Evolutionary conservation across 92 coral and sea anemone genomes (phyloP).

Genomic region (Siderastrea siderea): DNA sequence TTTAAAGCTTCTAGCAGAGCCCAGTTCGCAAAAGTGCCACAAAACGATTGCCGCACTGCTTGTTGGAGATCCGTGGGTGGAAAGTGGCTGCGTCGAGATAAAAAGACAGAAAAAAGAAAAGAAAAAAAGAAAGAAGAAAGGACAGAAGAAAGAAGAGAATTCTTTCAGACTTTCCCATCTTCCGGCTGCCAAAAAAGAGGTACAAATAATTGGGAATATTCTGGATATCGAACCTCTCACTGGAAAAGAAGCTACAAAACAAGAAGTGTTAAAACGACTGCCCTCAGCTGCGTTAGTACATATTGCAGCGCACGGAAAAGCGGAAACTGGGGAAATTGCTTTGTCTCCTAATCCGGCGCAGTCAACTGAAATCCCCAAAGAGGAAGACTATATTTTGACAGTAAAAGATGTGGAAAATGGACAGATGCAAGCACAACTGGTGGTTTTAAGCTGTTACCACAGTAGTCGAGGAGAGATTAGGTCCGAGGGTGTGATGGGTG

Average conservation of each 20-base stretch:
- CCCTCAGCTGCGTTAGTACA: neutral
- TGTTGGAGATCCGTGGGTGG: conserved; percentile 45
- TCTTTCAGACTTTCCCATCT: neutral
- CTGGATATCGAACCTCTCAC: conserved; percentile 7
- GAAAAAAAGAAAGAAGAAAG: neutral
- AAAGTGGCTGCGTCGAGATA: neutral
- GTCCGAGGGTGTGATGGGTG: conserved; percentile 14
- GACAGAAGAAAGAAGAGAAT: neutral
- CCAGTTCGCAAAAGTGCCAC: neutral
- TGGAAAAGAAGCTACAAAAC: conserved; percentile 22
- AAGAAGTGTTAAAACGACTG: conserved; percentile 5
- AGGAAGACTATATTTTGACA: conserved; percentile 28
- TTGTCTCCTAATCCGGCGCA: neutral
- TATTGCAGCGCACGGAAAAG: conserved; percentile 44
- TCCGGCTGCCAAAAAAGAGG: conserved; percentile 19
- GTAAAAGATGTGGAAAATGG: neutral
- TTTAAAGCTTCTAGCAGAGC: neutral
- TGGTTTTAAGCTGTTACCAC: conserved; percentile 28
- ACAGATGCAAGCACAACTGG: conserved; percentile 5
- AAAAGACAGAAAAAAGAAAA: neutral
- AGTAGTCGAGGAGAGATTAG: conserved; percentile 9
- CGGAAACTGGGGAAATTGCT: conserved; percentile 40
- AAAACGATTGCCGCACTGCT: conserved; percentile 6
- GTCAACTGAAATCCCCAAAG: neutral
- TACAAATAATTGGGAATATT: conserved; percentile 3